These are phyloP conservation scores for Leptocoma aspasia DNA, from an alignment of 2,113 vertebrate species.

Conservation along the genomic window DNA sequence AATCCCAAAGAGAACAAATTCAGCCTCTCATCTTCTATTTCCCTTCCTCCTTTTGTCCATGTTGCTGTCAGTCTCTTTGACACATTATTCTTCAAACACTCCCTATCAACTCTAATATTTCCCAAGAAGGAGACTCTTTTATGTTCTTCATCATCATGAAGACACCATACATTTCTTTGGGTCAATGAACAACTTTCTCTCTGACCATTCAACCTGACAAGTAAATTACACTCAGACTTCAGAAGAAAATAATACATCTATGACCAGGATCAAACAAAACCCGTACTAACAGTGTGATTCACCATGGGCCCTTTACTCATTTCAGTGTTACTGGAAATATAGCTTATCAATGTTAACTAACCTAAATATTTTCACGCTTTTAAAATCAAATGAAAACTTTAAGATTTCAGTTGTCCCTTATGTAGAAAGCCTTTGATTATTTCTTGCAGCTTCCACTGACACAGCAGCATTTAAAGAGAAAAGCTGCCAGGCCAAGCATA, in stretches of 20 bases:
- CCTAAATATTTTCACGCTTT: background rate
- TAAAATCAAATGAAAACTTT: background rate
- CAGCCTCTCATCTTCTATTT: constrained; percentile 39
- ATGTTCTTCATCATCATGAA: constrained; percentile 58
- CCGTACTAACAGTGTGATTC: constrained; percentile 16
- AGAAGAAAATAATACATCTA: constrained; percentile 41
- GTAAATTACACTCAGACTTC: constrained; percentile 59
- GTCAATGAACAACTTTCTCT: constrained; percentile 62
- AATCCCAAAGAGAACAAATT: constrained; percentile 49
- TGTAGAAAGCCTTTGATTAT: background rate
- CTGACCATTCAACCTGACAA: constrained; percentile 63
- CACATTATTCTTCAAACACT: constrained; percentile 59
- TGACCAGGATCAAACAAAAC: constrained; percentile 44
- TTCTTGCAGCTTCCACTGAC: background rate
- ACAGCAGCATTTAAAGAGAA: background rate
- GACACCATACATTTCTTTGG: constrained; percentile 48
- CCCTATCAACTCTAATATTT: constrained; percentile 64
- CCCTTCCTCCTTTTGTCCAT: constrained; percentile 46
- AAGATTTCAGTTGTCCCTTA: background rate
- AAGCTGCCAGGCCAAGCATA: background rate
- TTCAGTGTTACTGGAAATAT: background rate
- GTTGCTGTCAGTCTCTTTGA: constrained; percentile 47
- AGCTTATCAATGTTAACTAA: background rate
- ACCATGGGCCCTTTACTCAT: background rate
- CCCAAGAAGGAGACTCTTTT: constrained; percentile 54